Percentiles rank a stretch among this genome's conserved stretches.
phyloP scores from a whole-genome alignment of 2,113 vertebrate genomes.

The Coptodon bakossiorum region DNA sequence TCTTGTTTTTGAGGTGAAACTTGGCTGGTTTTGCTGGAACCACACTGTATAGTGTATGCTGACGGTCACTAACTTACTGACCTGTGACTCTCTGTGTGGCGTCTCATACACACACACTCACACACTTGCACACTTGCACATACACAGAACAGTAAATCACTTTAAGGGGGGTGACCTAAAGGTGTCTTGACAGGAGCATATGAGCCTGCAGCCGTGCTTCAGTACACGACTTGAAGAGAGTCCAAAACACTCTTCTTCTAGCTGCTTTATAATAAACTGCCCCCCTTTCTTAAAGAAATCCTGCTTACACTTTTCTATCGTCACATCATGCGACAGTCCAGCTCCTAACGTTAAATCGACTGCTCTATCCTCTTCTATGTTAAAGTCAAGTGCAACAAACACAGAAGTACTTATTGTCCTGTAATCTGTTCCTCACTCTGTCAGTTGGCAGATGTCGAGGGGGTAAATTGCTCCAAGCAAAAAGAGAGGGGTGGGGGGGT shows the following conservation, averaged over 20 bases:
- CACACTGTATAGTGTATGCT: constrained; percentile 21
- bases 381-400: neutral
- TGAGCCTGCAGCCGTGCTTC: constrained; percentile 39
- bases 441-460: constrained; percentile 36
- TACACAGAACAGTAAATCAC: constrained; percentile 40
- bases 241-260: constrained; percentile 41
- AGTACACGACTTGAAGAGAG: constrained; percentile 37
- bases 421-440: constrained; percentile 24
- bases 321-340: neutral
- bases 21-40: neutral
- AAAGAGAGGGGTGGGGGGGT: neutral
- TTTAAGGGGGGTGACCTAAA: constrained; percentile 34
- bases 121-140: neutral
- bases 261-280: constrained; percentile 18
- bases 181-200: constrained; percentile 43
- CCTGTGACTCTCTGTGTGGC: constrained; percentile 14
- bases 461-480: neutral
- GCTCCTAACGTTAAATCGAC: neutral
- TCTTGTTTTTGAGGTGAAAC: neutral
- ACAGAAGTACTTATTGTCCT: constrained; percentile 15
- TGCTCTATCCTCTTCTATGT: neutral
- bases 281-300: neutral
- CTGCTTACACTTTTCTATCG: constrained; percentile 5
- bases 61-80: constrained; percentile 32
- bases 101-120: neutral